Percentiles rank a stretch among this genome's conserved stretches.
phyloP scores from a whole-genome alignment of 2,797 vertebrate genomes.

The Steatocranus sp. region DNA sequence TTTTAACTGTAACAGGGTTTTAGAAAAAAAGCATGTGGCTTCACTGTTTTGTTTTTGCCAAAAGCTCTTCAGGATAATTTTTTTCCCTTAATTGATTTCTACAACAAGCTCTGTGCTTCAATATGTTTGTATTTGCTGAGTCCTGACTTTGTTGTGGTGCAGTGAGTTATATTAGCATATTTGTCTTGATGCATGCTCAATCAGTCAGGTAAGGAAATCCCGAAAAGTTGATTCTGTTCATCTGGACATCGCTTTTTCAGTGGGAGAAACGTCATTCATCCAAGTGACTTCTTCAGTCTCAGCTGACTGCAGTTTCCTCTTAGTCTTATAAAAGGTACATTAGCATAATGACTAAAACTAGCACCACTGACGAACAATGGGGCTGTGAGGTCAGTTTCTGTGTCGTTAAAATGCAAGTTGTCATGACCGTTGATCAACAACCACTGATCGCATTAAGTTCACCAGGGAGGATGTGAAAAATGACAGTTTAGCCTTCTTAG shows the following conservation, averaged over 20 bases:
- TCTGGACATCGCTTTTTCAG: not conserved
- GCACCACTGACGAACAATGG: not conserved
- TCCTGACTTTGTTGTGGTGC: slow-evolving; percentile 39
- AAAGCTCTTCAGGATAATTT: not conserved
- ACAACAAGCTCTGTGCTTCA: slow-evolving; percentile 5
- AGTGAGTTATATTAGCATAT: slow-evolving; percentile 29
- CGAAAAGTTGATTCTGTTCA: not conserved
- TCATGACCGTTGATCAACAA: not conserved
- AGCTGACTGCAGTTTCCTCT: not conserved
- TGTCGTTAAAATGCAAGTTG: not conserved
- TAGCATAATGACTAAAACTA: not conserved
- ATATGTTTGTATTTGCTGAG: slow-evolving; percentile 23
- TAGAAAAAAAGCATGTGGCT: not conserved
- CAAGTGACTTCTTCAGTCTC: not conserved
- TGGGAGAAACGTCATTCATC: not conserved
- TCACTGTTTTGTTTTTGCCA: not conserved
- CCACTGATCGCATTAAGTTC: not conserved
- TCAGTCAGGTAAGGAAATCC: not conserved
- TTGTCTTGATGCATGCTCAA: not conserved
- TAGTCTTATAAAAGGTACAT: not conserved
- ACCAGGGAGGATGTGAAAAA: not conserved
- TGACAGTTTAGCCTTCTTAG: not conserved
- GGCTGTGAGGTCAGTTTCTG: not conserved
- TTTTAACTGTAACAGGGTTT: not conserved
- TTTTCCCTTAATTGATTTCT: slow-evolving; percentile 16